Evolutionary conservation across 1,140 invertebrate species (phyloP).

Genomic region (Drosophila busckii): DNA sequence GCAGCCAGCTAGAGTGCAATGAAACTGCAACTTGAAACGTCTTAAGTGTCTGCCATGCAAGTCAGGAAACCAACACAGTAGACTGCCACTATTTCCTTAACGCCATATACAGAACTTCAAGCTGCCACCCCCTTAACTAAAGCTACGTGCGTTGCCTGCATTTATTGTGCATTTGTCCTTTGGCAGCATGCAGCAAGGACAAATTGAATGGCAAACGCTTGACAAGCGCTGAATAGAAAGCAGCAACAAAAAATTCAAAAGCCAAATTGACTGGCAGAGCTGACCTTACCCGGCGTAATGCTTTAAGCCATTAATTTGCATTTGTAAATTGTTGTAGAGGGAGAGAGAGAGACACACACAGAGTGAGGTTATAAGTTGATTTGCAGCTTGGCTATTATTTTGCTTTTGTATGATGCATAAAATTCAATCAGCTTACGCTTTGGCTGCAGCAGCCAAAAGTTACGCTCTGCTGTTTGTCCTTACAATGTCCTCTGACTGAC

Average conservation of each 20-base stretch:
- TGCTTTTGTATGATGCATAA: conserved; percentile 66
- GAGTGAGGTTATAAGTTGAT: conserved; percentile 30
- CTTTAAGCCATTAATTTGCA: no score
- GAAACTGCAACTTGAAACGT: conserved; percentile 48
- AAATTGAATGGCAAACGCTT: conserved; percentile 52
- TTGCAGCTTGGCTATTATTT: no score
- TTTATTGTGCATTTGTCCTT: conserved; percentile 77
- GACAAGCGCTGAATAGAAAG: conserved; percentile 9
- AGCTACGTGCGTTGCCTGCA: no score
- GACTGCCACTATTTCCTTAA: conserved; percentile 23
- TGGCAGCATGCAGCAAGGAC: conserved; percentile 58
- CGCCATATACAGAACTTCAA: conserved; percentile 1
- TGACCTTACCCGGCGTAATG: no score
- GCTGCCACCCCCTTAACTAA: no score
- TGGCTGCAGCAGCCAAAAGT: conserved; percentile 71
- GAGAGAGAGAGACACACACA: no score
- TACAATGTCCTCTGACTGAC: conserved; percentile 61
- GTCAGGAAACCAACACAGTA: conserved; percentile 50
- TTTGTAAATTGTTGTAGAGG: no score
- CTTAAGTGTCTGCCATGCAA: conserved; percentile 19
- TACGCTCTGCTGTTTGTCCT: conserved; percentile 63
- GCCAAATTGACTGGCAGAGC: conserved; percentile 7
- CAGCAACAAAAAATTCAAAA: not conserved
- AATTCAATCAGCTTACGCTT: conserved; percentile 75
- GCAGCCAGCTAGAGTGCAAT: conserved; percentile 34